A percentile compares a stretch with the other conserved stretches of the same genome.
Conservation (phyloP, 2,888 invertebrate species). For the Torymus aiolomorphi region DNA sequence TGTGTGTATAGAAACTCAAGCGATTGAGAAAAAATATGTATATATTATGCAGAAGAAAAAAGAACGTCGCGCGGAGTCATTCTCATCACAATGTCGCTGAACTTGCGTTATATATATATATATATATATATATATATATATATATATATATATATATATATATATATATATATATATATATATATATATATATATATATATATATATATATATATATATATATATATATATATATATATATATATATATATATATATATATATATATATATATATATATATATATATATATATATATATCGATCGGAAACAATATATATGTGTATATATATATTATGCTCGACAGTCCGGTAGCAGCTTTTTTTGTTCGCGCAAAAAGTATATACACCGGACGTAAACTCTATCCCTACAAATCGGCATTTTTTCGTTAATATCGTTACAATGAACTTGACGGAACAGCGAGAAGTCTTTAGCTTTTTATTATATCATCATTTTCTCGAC, state of each 20-base stretch:
- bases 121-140: background rate
- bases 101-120: background rate
- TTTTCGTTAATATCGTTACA: too few species aligned
- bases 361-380: too few species aligned
- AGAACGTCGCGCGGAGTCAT: conserved; percentile 43
- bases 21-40: conserved; percentile 1
- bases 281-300: background rate
- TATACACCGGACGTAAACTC: too few species aligned
- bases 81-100: conserved; percentile 27
- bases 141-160: background rate
- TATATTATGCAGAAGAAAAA: conserved; percentile 8
- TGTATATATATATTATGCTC: too few species aligned
- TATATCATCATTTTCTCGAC: background rate
- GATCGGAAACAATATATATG: too few species aligned
- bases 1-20: background rate
- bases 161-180: background rate
- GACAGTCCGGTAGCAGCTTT: too few species aligned
- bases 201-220: background rate
- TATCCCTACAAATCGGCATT: too few species aligned
- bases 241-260: background rate
- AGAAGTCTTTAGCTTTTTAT: background rate
- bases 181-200: background rate
- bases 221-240: too few species aligned
- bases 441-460: too few species aligned
- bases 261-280: background rate